Base-by-base conservation (phyloP, 2,113 vertebrate species). In the Corydoras maculifer region DNA sequence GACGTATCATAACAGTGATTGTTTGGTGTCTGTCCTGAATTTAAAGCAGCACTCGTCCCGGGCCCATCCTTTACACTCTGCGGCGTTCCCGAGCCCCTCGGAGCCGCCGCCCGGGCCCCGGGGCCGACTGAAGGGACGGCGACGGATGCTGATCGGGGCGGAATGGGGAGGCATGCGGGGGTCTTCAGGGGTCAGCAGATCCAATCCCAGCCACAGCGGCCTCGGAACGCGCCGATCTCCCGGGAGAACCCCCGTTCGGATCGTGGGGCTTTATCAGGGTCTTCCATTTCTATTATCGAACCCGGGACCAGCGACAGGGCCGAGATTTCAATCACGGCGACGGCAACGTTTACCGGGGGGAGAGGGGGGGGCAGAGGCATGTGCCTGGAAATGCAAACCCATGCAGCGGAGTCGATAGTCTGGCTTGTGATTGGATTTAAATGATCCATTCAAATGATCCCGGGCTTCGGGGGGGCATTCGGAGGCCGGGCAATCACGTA, bases 101-200 rank as follows among this genome's bases (percentile, higher is more conserved):
- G 35, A 8, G 4, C 7, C 4, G 35, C 35, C 35, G 35, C 7
- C 35, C 32, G 13, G 50, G 35, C 48, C 35, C n/a, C 50, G n/a
- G 67, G 78, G 77, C 25, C 3, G 64, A 77, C 84, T 84, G 83
- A 79, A 87, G 84, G 85, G 86, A 85, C 88, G 79, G 81, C 76
- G 72, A 87, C 82, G 70, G 61, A 0, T 29, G 31, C 74, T 57
- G 67, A 58, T 75, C 72, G 25, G 78, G 70, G 61, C 66, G 7
- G 77, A 81, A 84, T 60, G 78, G 74, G 73, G 75, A 65, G 72
- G 85, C 80, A 79, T 73, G 71, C 60, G 60, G 77, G 18, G 81
- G 81, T 83, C 70, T 87, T 78, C 72, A 85, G 77, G 86, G 88
- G 88, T 89, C 88, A 90, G 69, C 68, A 79, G 81, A 84, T 86